Base-by-base conservation (phyloP, 1,140 invertebrate genomes). In the Reticulitermes speratus region DNA sequence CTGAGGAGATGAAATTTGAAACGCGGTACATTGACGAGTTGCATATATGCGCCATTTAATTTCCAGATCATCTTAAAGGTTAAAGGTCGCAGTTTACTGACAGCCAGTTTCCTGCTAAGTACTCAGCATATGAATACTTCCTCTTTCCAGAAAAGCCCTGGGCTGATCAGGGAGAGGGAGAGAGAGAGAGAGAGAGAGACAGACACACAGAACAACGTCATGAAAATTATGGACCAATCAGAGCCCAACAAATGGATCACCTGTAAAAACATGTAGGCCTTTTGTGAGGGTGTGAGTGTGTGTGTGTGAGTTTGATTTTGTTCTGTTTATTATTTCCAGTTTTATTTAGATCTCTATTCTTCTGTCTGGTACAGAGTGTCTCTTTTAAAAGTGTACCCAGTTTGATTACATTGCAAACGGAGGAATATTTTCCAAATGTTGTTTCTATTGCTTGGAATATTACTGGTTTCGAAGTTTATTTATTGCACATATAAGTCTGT, bases 301-400 rank as follows among this genome's bases (percentile, higher is more conserved):
- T 75, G 65, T n/a, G 65, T 75, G 25, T 59, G 55, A 30, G 25
- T 75, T 75, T 75, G 65, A n/a, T 75, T 55, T 55, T 55, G 52
- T 21, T 75, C 65, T 75, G 25, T 75, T 75, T 75, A 12, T 75
- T 75, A 30, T 75, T 75, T 75, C 65, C n/a, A 75, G 30, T 75
- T 55, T 75, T 75, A 75, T 75, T 75, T 75, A 75, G 65, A 75
- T 75, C 65, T 65, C 59, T 75, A 9, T 75, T 75, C 65, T 75
- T 75, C 65, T 75, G 12, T 30, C 25, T 75, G 25, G 65, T 75
- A 75, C 14, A 75, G 65, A 75, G 65, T 75, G n/a, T 30, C n/a
- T 75, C 65, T 25, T 75, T 75, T 75, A 75, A 75, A 75, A 75
- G 65, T 75, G 65, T 75, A 30, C 65, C 65, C n/a, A n/a, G n/a